Percentiles rank a stretch among this genome's conserved stretches.
Conservation (phyloP, 2,888 invertebrate species). For the Acleris laterana region DNA sequence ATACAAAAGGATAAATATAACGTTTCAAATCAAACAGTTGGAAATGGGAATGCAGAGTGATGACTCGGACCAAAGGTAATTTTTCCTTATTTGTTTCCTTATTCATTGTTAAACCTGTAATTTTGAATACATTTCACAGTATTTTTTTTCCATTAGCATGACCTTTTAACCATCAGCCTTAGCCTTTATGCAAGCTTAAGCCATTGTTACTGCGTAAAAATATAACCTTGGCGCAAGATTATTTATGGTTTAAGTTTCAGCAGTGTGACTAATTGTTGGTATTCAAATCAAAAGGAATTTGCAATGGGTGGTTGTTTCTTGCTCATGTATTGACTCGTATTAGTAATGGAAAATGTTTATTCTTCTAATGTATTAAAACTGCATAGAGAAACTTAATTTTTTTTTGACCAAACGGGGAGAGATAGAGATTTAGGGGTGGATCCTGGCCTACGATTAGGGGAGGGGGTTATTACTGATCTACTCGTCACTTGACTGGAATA, state of each 20-base stretch:
- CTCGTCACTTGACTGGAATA: too few relatives aligned
- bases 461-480: too few relatives aligned
- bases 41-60: conserved; percentile 68
- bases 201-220: neutral
- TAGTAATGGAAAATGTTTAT: too few relatives aligned
- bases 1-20: conserved; percentile 78
- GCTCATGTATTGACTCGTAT: too few relatives aligned
- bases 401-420: too few relatives aligned
- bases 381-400: too few relatives aligned
- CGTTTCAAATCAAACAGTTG: conserved; percentile 76
- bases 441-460: too few relatives aligned
- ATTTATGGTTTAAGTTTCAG: conserved; percentile 3
- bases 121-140: neutral
- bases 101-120: neutral
- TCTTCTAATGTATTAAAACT: too few relatives aligned
- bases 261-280: neutral
- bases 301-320: too few relatives aligned
- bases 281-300: too few relatives aligned
- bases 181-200: neutral
- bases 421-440: too few relatives aligned
- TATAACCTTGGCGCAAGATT: neutral
- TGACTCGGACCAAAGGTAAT: conserved; percentile 68
- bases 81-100: conserved; percentile 4
- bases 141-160: neutral
- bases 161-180: neutral